Base-by-base conservation (phyloP, 2,797 vertebrate species). In the Rhincodon typus region DNA sequence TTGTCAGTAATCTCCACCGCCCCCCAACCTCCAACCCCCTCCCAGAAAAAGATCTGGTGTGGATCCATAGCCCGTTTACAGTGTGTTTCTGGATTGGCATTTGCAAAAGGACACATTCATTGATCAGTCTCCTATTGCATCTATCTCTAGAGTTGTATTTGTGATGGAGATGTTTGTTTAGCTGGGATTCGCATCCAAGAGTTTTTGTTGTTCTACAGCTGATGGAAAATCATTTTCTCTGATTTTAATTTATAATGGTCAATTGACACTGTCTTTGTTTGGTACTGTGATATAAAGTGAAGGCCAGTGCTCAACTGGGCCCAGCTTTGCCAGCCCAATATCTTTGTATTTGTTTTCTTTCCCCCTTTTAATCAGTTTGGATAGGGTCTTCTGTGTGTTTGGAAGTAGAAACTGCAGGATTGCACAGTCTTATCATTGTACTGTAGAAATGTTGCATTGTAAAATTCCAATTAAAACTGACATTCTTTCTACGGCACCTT, bases 401-500 rank as follows among this genome's bases (percentile, higher is more conserved):
- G 3, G 91, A 94, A 94, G 67, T 94, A 94, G 91, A 94, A 94
- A 67, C 66, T 94, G 67, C 93, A 94, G 38, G 38, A 69, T 42
- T 72, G 66, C 93, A 94, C 67, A 72, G 93, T 50, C 38, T 94
- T 27, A 94, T 90, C 88, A 90, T 69, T 94, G 93, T 46, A 46
- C 93, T 94, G 93, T 72, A 72, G 67, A 94, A 94, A 70, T 70
- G 93, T 94, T 94, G 67, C 66, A 94, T 70, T 94, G 93, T 70
- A 94, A 72, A 94, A 94, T 69, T 94, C 91, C 91, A 27, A 94
- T 94, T 94, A 94, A 94, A 94, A 94, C 66, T 94, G 93, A 94
- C 66, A 94, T n/a, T 90, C 62, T 94, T 94, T 27, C 66, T 94
- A 94, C 66, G 46, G n/a, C 30, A 66, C 84, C 42, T 30, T 88